phyloP scores from a whole-genome alignment of 2,888 invertebrate species.

The Napeogenes inachia region DNA sequence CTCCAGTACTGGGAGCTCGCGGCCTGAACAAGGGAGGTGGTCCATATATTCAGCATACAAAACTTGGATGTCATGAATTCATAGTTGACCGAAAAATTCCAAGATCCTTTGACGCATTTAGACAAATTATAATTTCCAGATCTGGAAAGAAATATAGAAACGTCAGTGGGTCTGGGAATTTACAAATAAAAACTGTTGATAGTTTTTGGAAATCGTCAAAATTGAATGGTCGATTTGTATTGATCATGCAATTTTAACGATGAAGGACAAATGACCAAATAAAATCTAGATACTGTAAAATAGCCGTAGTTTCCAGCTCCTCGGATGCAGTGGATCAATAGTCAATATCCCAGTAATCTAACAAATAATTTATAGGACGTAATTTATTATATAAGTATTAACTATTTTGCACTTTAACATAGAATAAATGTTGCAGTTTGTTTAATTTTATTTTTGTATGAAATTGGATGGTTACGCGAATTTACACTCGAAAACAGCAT shows the following conservation, averaged over 20 bases:
- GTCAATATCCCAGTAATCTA: conserved; percentile 15
- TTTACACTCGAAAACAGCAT: too few relatives aligned
- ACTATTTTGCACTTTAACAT: conserved; percentile 49
- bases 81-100: conserved; percentile 2
- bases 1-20: conserved; percentile 81
- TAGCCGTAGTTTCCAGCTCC: too few relatives aligned
- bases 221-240: conserved; percentile 47
- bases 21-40: conserved; percentile 43
- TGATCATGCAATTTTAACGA: conserved; percentile 47
- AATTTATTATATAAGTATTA: conserved; percentile 24
- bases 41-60: neutral
- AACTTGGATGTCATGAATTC: neutral
- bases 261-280: conserved; percentile 26
- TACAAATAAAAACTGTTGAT: neutral
- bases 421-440: conserved; percentile 46
- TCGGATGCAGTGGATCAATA: neutral
- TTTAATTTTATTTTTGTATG: conserved; percentile 42
- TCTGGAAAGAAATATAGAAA: too few relatives aligned
- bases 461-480: conserved; percentile 33
- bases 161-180: too few relatives aligned
- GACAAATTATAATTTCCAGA: neutral
- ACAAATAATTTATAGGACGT: conserved; percentile 22
- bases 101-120: neutral
- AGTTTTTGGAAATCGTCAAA: conserved; percentile 32
- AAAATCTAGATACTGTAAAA: neutral